Base-by-base conservation (phyloP, 1,140 invertebrate species). In the Acyrthosiphon pisum region DNA sequence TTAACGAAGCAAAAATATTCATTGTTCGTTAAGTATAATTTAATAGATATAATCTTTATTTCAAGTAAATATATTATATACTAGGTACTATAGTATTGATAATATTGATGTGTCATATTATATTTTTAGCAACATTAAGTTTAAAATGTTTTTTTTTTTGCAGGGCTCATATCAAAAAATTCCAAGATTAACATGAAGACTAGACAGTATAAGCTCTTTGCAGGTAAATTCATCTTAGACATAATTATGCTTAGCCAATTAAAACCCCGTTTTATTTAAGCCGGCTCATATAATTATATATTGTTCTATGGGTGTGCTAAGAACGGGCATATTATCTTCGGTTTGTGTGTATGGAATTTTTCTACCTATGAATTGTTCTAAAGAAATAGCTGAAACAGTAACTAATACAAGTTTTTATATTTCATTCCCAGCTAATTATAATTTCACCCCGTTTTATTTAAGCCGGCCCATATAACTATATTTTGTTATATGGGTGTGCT, bases 111-210 rank as follows among this genome's bases (percentile, higher is more conserved):
- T 50, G 1, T 18, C 18, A 18, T 50, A 20, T 3, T 50, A 18
- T 50, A 20, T 20, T 50, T 50, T 50, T 84, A 14, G 22, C 14
- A 30, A 2, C 50, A 22, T 44, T 11, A 48, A 35, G 35, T 87
- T 20, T 9, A 20, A 35, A 46, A 6, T 41, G n/a, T 50, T 8
- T 35, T 90, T 93, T 91, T 90, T 60, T 91, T 94, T 96, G 14
- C 95, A 98, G 98, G 98, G 96, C 96, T 98, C 93, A 96, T 99
- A 94, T 98, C 98, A 91, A 60, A 88, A 83, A 90, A 91, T 48
- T 93, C 93, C 22, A 81, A 90, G 46, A 76, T 44, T 37, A 90
- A 76, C 84, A 50, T 84, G 93, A 93, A 93, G 35, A 92, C 93
- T 83, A 95, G 95, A 93, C 95, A 95, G 90, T 96, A 97, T 94